Conservation (phyloP, 2,113 vertebrate species). For the Sturnus vulgaris region DNA sequence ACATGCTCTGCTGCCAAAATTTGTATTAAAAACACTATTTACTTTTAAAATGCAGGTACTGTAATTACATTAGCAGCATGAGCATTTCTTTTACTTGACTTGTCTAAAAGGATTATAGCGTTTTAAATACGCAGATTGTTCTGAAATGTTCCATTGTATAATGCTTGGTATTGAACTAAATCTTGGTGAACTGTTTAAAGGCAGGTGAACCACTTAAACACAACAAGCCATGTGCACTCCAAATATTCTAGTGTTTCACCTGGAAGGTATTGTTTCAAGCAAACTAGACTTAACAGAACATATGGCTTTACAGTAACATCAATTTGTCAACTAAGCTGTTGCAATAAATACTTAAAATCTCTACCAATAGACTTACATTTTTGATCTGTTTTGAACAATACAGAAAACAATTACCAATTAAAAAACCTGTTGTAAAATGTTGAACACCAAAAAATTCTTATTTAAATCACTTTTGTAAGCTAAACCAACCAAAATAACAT, state of each 20-base stretch:
- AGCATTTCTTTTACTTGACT: conserved; percentile 52
- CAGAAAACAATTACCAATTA: conserved; percentile 90
- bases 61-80: conserved; percentile 55
- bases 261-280: conserved; percentile 69
- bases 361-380: conserved; percentile 83
- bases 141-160: conserved; percentile 58
- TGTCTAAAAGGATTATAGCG: conserved; percentile 47
- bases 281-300: conserved; percentile 77
- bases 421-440: conserved; percentile 84
- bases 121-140: conserved; percentile 57
- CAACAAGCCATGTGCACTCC: conserved; percentile 77
- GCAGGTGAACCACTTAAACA: conserved; percentile 70
- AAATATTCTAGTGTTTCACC: conserved; percentile 72
- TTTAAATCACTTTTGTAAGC: conserved; percentile 78
- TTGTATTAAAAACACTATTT: conserved; percentile 53
- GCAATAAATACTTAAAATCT: conserved; percentile 93
- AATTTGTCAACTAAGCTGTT: conserved; percentile 77
- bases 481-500: conserved; percentile 79
- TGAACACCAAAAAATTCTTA: conserved; percentile 79
- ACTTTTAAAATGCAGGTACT: conserved; percentile 51
- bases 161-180: conserved; percentile 59
- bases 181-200: conserved; percentile 73
- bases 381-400: conserved; percentile 83
- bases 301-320: conserved; percentile 83
- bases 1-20: conserved; percentile 70